Evolutionary conservation across 2,888 invertebrate species (phyloP).

Genomic region (Melanchra persicariae): DNA sequence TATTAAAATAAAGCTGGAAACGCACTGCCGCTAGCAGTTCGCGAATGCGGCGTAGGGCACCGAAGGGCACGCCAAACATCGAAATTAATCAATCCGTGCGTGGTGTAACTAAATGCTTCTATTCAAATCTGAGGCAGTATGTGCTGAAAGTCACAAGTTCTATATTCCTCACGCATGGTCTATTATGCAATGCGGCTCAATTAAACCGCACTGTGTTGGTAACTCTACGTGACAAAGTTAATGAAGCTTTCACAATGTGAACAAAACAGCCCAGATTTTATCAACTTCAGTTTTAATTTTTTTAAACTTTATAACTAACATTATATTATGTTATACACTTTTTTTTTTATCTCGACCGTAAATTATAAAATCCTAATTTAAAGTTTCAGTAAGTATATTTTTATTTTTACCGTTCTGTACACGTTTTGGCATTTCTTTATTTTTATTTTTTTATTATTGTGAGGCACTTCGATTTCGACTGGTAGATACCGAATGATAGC

Average conservation of each 20-base stretch:
- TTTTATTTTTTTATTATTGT: not conserved
- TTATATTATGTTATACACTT: too few relatives aligned
- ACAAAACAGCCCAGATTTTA: not conserved
- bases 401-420: not conserved
- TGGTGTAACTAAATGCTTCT: not conserved
- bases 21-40: not conserved
- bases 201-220: not conserved
- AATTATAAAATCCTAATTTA: not conserved
- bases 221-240: too few relatives aligned
- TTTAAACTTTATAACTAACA: not conserved
- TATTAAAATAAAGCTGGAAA: not conserved
- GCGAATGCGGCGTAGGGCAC: not conserved
- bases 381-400: not conserved
- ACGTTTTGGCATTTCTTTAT: not conserved
- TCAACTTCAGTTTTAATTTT: not conserved
- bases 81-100: not conserved
- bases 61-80: not conserved
- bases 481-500: too few relatives aligned
- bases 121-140: not conserved
- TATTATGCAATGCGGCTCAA: not conserved
- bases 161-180: not conserved
- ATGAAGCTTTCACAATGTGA: not conserved
- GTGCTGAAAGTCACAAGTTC: not conserved
- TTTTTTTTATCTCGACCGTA: not conserved
- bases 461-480: not conserved